These are phyloP conservation scores for Eucriotettix oculatus DNA, from an alignment of 2,888 invertebrate species.

Conservation along the genomic window DNA sequence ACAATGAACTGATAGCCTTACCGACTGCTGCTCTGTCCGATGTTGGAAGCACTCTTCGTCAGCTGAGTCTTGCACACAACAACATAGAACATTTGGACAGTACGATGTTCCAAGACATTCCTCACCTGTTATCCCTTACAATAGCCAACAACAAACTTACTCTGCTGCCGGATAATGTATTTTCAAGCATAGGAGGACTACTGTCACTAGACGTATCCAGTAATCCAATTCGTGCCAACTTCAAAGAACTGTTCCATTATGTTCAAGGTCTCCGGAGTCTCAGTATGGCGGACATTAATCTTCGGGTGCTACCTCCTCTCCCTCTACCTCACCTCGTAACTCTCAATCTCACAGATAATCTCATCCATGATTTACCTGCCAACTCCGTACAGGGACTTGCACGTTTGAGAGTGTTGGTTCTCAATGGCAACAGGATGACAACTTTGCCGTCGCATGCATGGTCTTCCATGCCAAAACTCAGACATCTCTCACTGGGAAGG, in stretches of 20 bases:
- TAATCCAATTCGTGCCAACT: constrained; percentile 22
- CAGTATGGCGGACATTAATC: constrained; percentile 19
- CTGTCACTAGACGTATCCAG: constrained; percentile 21
- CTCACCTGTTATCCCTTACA: constrained; percentile 20
- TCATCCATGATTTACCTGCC: constrained; percentile 18
- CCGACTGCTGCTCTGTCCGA: constrained; percentile 16
- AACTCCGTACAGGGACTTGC: constrained; percentile 17
- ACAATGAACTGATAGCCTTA: constrained; percentile 17
- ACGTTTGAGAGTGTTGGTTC: constrained; percentile 20
- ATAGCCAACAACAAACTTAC: constrained; percentile 21
- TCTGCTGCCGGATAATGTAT: constrained; percentile 23
- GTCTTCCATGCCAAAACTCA: constrained; percentile 20
- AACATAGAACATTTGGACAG: constrained; percentile 23
- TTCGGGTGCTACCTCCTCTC: constrained; percentile 21
- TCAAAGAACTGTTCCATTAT: constrained; percentile 24
- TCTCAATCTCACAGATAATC: constrained; percentile 21
- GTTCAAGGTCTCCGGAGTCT: constrained; percentile 22
- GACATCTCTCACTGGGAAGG: constrained; percentile 20
- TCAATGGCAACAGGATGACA: constrained; percentile 20
- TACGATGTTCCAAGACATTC: constrained; percentile 21
- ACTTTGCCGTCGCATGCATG: constrained; percentile 20
- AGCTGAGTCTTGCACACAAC: constrained; percentile 23
- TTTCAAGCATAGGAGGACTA: constrained; percentile 18
- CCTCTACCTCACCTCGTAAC: constrained; percentile 21
- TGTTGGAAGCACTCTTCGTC: constrained; percentile 14